Base-by-base conservation (phyloP, 2,888 invertebrate species). In the Herminia tarsipennalis region DNA sequence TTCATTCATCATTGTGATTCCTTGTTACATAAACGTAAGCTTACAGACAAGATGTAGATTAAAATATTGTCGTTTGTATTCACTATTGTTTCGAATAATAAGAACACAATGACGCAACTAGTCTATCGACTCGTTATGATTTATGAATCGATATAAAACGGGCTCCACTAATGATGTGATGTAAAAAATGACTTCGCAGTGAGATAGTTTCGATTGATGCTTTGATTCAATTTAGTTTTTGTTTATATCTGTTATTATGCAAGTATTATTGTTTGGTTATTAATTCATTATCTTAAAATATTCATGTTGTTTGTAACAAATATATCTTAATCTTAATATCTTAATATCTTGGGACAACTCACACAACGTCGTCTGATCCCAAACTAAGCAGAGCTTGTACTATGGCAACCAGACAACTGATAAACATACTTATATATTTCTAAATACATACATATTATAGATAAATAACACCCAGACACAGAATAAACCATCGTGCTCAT, bases 71-170 rank as follows among this genome's bases (percentile, higher is more conserved):
- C 80, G 66, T 77, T 73, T 74, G 77, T 77, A 74, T 76, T 75
- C 76, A 73, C 80, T 72, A 78, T 81, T 81, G 80, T 83, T 76
- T 74, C 66, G 65, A 72, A 70, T 77, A 73, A 76, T 74, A 66
- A 56, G 66, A 68, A 66, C 67, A 70, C 56, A 22, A 38, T 60
- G 66, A 48, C 43, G 54, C 41, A 52, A 58, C 47, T 16, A 36
- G 27, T 54, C 43, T 39, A 40, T 40, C 29, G 32, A 27, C 39
- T 33, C 32, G 27, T 49, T 38, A 30, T 62, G 51, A 64, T 65
- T 56, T 53, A 57, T 55, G 43, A 43, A 44, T 46, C 40, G 34
- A 52, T 53, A 48, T 24, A 14, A 3, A 44, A 48, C 33, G 28
- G 13, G 28, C 29, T 44, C 18, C 21, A 48, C 25, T 39, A 53